phyloP scores from a whole-genome alignment of 1,140 invertebrate genomes.

The Achroia grisella region DNA sequence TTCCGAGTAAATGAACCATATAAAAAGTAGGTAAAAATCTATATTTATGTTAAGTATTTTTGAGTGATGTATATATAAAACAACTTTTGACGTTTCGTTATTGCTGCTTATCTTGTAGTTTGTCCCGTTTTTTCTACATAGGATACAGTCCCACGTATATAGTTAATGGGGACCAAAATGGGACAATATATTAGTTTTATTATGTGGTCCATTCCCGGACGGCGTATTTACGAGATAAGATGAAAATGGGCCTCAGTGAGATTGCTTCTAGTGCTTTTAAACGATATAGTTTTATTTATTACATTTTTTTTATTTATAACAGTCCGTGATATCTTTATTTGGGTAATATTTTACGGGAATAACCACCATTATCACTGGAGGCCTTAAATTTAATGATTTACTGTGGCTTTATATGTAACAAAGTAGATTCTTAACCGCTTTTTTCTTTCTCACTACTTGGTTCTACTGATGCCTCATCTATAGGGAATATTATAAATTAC shows the following conservation, averaged over 20 bases:
- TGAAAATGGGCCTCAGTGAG: constrained; percentile 18
- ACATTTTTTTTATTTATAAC: constrained; percentile 7
- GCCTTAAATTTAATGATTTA: too few species aligned
- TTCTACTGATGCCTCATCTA: too few species aligned
- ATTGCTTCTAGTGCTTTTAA: constrained; percentile 18
- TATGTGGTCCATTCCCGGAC: constrained; percentile 14
- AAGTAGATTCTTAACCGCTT: too few species aligned
- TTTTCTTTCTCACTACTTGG: too few species aligned
- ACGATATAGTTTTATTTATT: constrained; percentile 27
- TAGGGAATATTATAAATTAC: too few species aligned
- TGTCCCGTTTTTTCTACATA: background rate
- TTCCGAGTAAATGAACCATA: too few species aligned
- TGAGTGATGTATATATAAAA: constrained; percentile 1
- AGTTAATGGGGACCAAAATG: constrained; percentile 26
- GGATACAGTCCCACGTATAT: constrained; percentile 7
- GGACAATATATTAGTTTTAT: constrained; percentile 32
- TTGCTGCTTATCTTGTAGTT: background rate
- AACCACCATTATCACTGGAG: too few species aligned
- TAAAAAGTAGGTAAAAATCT: too few species aligned
- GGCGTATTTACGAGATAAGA: constrained; percentile 22
- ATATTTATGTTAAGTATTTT: too few species aligned
- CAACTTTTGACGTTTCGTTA: background rate
- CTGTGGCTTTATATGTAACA: too few species aligned
- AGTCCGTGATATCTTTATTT: constrained; percentile 10
- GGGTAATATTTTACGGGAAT: background rate